A percentile compares a stretch with the other conserved stretches of the same genome.
These are phyloP conservation scores for Agelastica alni DNA, from an alignment of 2,888 invertebrate species.

Conservation along the genomic window DNA sequence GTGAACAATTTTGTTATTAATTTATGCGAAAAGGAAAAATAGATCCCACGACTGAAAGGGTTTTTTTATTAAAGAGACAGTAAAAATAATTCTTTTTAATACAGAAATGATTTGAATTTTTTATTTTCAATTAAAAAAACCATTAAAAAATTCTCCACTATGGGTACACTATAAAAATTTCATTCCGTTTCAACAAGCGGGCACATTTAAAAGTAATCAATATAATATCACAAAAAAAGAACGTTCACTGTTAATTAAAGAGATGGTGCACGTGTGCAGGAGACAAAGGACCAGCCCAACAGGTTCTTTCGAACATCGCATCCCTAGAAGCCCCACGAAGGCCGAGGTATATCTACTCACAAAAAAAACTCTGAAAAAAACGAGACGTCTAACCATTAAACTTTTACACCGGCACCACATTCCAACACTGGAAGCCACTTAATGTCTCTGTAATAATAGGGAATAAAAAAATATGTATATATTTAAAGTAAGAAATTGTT, in stretches of 20 bases:
- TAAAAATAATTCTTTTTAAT: no score
- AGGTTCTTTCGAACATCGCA: constrained; percentile 23
- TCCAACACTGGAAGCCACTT: constrained; percentile 37
- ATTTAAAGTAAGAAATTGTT: constrained; percentile 8
- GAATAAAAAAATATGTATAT: constrained; percentile 24
- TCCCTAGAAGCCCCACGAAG: constrained; percentile 21
- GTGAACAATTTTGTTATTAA: no score
- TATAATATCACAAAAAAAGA: constrained; percentile 10
- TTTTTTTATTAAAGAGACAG: no score
- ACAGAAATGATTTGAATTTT: no score
- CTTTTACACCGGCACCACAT: constrained; percentile 25
- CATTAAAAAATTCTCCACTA: no score
- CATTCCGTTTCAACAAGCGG: no score
- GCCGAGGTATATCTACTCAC: constrained; percentile 7
- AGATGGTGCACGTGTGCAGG: constrained; percentile 30
- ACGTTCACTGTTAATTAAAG: constrained; percentile 21
- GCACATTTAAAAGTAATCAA: background rate
- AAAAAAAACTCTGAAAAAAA: constrained; percentile 27
- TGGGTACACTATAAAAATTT: no score
- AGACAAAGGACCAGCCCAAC: constrained; percentile 29
- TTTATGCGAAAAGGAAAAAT: no score
- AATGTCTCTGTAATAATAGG: constrained; percentile 33
- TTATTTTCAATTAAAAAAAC: no score
- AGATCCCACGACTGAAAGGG: no score
- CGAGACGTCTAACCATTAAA: constrained; percentile 26